These are phyloP conservation scores for Remorina albescens DNA, from an alignment of 2,797 vertebrate species.

Conservation along the genomic window DNA sequence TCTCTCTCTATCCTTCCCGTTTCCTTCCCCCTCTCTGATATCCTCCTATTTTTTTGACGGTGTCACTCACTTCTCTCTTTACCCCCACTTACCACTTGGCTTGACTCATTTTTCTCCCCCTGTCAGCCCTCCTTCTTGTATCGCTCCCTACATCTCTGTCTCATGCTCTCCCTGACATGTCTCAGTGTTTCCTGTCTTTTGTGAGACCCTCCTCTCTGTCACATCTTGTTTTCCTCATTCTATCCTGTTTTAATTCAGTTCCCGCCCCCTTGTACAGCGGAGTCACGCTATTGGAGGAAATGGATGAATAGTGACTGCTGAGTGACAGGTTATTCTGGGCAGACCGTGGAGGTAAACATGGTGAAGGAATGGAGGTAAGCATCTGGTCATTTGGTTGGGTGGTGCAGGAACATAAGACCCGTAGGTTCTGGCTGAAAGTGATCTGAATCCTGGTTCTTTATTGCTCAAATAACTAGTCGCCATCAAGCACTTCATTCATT, in stretches of 20 bases:
- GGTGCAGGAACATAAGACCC: constrained; percentile 68
- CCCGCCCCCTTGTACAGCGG: constrained; percentile 51
- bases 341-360: constrained; percentile 72
- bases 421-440: constrained; percentile 19
- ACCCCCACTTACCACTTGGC: constrained; percentile 28
- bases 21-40: constrained; percentile 35
- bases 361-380: constrained; percentile 78
- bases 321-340: constrained; percentile 83
- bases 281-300: constrained; percentile 85
- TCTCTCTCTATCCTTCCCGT: constrained; percentile 15
- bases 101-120: constrained; percentile 27
- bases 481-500: background rate
- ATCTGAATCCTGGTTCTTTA: background rate
- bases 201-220: constrained; percentile 75
- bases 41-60: constrained; percentile 5
- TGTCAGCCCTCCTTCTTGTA: constrained; percentile 36
- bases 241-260: constrained; percentile 78
- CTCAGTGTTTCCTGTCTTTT: constrained; percentile 78
- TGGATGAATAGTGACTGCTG: constrained; percentile 73
- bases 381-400: constrained; percentile 56
- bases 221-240: constrained; percentile 82
- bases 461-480: background rate
- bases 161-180: constrained; percentile 68
- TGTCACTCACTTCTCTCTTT: constrained; percentile 36
- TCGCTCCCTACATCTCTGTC: constrained; percentile 63